Evolutionary conservation across 2,113 vertebrate species (phyloP).

Genomic region (Phoenicopterus ruber): DNA sequence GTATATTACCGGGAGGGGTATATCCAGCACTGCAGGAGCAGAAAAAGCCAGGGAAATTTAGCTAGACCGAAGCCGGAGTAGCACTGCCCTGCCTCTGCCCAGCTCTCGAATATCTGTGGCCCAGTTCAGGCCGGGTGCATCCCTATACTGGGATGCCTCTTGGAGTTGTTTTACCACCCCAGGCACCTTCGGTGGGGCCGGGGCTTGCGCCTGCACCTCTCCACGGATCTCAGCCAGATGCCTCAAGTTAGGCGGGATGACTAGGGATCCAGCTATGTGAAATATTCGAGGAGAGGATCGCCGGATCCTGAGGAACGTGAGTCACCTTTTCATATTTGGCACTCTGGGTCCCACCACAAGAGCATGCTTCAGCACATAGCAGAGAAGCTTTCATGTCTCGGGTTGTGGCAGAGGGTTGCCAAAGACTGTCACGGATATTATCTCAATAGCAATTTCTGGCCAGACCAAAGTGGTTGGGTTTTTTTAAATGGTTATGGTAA

Average conservation of each 20-base stretch:
- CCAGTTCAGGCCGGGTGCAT: not conserved
- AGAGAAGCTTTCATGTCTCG: constrained; percentile 45
- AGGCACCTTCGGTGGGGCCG: not conserved
- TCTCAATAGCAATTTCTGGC: constrained; percentile 31
- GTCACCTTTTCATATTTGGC: constrained; percentile 30
- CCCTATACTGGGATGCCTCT: not conserved
- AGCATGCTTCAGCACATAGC: constrained; percentile 59
- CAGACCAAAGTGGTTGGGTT: constrained; percentile 55
- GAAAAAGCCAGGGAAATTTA: constrained; percentile 4
- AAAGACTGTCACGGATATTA: constrained; percentile 42
- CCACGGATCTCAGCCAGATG: not conserved
- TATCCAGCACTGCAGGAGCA: not conserved
- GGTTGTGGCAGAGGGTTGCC: constrained; percentile 46
- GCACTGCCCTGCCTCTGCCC: not conserved
- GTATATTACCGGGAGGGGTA: not conserved
- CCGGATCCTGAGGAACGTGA: not conserved
- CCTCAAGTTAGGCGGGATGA: not conserved
- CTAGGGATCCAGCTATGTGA: constrained; percentile 42
- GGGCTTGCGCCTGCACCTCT: not conserved
- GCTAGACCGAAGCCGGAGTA: not conserved
- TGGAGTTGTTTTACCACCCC: not conserved
- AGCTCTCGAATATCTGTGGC: not conserved
- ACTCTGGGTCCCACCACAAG: constrained; percentile 28
- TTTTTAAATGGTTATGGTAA: constrained; percentile 52
- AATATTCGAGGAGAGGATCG: not conserved